Conservation (phyloP, 2,888 invertebrate genomes). For the Druceiella hillmani region DNA sequence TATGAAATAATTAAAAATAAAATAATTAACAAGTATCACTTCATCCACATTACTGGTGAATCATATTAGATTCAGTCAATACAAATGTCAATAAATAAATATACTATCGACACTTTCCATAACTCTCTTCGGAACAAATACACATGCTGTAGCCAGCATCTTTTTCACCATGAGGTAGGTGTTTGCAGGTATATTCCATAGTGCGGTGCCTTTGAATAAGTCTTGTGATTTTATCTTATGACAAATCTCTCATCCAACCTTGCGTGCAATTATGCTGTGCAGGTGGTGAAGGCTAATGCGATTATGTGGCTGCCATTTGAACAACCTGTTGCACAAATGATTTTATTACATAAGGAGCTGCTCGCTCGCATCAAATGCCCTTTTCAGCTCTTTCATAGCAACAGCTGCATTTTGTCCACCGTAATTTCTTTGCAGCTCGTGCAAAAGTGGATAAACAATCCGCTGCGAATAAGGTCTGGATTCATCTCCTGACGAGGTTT, state of each 20-base stretch:
- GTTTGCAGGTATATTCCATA: too few relatives aligned
- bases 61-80: too few relatives aligned
- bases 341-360: slow-evolving; percentile 83
- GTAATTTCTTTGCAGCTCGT: slow-evolving; percentile 74
- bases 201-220: too few relatives aligned
- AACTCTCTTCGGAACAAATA: too few relatives aligned
- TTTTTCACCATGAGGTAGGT: too few relatives aligned
- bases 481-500: slow-evolving; percentile 45
- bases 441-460: slow-evolving; percentile 46
- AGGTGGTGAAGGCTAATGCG: slow-evolving; percentile 34
- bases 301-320: slow-evolving; percentile 45
- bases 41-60: too few relatives aligned
- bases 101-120: too few relatives aligned
- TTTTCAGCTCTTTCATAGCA: slow-evolving; percentile 76
- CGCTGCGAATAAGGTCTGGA: slow-evolving; percentile 42
- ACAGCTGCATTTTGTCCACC: slow-evolving; percentile 50
- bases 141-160: too few relatives aligned
- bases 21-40: too few relatives aligned
- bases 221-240: too few relatives aligned
- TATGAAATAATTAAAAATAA: too few relatives aligned
- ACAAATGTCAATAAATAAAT: too few relatives aligned
- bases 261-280: slow-evolving; percentile 29
- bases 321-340: slow-evolving; percentile 63
- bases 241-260: slow-evolving; percentile 49
- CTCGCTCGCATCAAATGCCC: slow-evolving; percentile 82